Base-by-base conservation (phyloP, 1,140 invertebrate genomes). In the Anastrepha obliqua region DNA sequence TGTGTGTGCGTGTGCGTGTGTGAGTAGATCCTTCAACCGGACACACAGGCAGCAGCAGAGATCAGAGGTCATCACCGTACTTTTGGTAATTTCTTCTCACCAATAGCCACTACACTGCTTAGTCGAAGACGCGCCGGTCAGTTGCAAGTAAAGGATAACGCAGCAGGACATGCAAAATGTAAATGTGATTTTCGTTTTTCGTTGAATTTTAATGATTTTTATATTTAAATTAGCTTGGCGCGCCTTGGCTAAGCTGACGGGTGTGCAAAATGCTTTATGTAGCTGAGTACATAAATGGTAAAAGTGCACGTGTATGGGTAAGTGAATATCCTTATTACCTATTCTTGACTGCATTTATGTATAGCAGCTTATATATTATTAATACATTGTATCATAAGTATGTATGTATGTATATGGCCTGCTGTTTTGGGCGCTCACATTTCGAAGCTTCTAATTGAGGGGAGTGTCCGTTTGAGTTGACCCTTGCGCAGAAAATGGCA, bases 191-290 rank as follows among this genome's bases (percentile, higher is more conserved):
- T 87, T 67, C 29, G 29, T 67, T 81, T 78, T 81, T 55, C 17
- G 47, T 87, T 87, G 87, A 87, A 78, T 87, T 87, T 87, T 87
- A 87, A 87, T 87, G 87, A 59, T 59, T 81, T 87, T 87, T 78
- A 60, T 87, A 87, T 87, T 87, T 64, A 87, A 87, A 87, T 87
- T 74, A 78, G 51, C 7, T 78, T 78, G 47, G 47, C 70, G 70
- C 65, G 87, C 87, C 87, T 81, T 78, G 44, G 39, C 15, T 78
- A 44, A 60, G 29, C 20, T 39, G 85, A 55, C 47, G 74, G 5
- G n/a, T 55, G 42, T 8, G 2, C 47, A 13, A n/a, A 13, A 64
- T 13, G 17, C n/a, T 11, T 62, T 62, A 62, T 62, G 17, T 62
- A n/a, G 7, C 13, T 2, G 0, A 85, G 29, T 51, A 47, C 2